These are phyloP conservation scores for Cremastobaeus sp. DNA, from an alignment of 2,888 invertebrate genomes.

Conservation along the genomic window DNA sequence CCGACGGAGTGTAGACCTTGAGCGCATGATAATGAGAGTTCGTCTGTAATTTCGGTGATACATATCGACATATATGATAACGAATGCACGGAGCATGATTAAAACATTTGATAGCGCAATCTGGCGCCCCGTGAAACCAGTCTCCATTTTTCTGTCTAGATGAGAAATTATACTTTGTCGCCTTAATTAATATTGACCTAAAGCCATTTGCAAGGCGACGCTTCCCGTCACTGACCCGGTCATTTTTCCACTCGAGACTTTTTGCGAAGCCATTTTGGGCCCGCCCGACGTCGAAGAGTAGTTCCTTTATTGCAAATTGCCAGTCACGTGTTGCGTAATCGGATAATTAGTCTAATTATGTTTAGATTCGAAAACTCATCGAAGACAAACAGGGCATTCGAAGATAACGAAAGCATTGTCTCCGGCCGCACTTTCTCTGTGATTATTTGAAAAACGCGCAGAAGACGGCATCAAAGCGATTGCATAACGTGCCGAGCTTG, in stretches of 20 bases:
- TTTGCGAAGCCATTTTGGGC: too few relatives aligned
- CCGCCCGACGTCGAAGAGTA: too few relatives aligned
- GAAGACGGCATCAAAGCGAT: constrained; percentile 17
- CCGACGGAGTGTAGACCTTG: constrained; percentile 56
- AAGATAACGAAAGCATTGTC: neutral
- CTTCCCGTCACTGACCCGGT: constrained; percentile 10
- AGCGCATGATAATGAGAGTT: constrained; percentile 60
- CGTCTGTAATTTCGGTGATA: constrained; percentile 59
- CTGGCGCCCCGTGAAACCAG: constrained; percentile 42
- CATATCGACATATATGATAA: constrained; percentile 54
- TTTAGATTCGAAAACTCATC: neutral
- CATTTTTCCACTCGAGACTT: neutral
- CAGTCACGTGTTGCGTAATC: too few relatives aligned
- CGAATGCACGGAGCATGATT: constrained; percentile 40
- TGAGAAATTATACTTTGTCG: constrained; percentile 43
- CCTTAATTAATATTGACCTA: constrained; percentile 42
- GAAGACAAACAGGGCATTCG: neutral
- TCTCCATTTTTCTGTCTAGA: constrained; percentile 36
- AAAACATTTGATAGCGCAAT: constrained; percentile 42
- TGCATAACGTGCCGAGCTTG: constrained; percentile 5
- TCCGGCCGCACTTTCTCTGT: neutral
- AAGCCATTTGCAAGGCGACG: constrained; percentile 18
- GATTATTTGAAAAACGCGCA: constrained; percentile 6
- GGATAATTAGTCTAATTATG: too few relatives aligned
- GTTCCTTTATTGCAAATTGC: too few relatives aligned